Evolutionary conservation across 2,113 vertebrate species (phyloP).

Genomic region (Sapajus apella): DNA sequence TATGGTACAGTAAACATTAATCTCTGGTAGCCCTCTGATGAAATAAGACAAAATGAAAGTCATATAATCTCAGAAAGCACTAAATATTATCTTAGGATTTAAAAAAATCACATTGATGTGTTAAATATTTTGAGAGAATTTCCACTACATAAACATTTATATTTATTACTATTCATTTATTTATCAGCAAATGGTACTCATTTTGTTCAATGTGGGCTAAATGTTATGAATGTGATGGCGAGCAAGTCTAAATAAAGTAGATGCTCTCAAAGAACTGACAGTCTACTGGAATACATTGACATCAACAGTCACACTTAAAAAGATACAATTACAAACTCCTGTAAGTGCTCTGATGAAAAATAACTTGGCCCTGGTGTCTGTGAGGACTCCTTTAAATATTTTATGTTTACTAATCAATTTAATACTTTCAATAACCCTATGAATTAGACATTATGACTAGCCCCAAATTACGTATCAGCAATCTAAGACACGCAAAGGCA

Average conservation of each 20-base stretch:
- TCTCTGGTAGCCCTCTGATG: not conserved
- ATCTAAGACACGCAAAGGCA: not conserved
- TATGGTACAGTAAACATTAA: not conserved
- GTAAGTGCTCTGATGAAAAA: not conserved
- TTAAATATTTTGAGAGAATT: not conserved
- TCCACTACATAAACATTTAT: not conserved
- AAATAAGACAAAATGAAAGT: not conserved
- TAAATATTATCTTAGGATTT: not conserved
- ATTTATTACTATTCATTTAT: not conserved
- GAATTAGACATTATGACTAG: not conserved
- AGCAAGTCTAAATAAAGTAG: not conserved
- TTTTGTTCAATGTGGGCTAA: not conserved
- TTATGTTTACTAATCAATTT: not conserved
- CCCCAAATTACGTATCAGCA: not conserved
- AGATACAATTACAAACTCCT: not conserved
- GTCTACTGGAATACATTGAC: not conserved
- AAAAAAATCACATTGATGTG: not conserved
- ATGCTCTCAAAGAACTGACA: not conserved
- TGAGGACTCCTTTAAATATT: not conserved
- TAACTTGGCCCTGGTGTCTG: not conserved
- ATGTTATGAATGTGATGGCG: not conserved
- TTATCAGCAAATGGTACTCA: not conserved
- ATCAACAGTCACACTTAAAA: not conserved
- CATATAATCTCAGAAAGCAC: not conserved
- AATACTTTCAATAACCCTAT: not conserved